Percentiles rank a stretch among this genome's conserved stretches.
Evolutionary conservation across 2,113 vertebrate genomes (phyloP).

Genomic region (Odocoileus virginianus): DNA sequence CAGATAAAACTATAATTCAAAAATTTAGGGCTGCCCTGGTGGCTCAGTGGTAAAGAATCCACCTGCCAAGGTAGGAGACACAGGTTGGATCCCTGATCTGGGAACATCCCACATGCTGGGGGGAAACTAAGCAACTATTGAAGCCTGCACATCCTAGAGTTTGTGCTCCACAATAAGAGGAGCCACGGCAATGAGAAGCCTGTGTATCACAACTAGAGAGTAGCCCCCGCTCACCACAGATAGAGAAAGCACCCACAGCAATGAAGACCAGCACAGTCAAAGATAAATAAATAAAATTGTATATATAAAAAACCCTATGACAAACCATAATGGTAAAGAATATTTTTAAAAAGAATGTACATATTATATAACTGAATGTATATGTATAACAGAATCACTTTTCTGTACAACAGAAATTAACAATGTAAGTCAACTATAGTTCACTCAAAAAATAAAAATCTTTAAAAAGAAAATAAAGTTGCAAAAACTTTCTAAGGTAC

Average conservation of each 20-base stretch:
- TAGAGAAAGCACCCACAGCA: background rate
- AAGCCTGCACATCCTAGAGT: background rate
- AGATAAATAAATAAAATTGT: background rate
- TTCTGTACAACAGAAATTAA: background rate
- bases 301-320: background rate
- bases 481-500: background rate
- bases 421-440: background rate
- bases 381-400: background rate
- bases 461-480: background rate
- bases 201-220: background rate
- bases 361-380: background rate
- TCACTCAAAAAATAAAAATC: background rate
- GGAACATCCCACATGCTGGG: background rate
- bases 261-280: background rate
- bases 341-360: background rate
- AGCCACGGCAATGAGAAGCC: background rate
- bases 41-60: background rate
- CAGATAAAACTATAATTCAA: background rate
- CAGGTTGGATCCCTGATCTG: background rate
- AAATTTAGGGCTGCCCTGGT: background rate
- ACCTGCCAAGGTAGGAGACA: background rate
- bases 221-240: background rate
- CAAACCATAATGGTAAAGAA: background rate
- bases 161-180: background rate
- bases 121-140: background rate